Percentiles rank a stretch among this genome's conserved stretches.
phyloP scores from a whole-genome alignment of 2,888 invertebrate species.

The Acleris sparsana region DNA sequence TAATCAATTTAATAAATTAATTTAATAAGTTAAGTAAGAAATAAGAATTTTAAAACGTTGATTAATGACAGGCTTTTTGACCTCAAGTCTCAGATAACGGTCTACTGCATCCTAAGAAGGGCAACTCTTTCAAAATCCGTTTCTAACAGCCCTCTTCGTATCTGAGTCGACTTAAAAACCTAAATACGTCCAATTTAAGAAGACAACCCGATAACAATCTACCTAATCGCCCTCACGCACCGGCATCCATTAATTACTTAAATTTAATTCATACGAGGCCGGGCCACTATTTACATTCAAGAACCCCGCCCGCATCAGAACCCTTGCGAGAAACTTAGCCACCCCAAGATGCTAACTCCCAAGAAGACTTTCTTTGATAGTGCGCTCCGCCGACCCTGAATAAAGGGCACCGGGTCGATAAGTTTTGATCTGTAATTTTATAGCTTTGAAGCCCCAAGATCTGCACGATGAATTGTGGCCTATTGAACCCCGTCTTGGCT shows the following conservation, averaged over 20 bases:
- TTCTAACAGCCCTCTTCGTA: background rate
- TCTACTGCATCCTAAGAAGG: too few relatives aligned
- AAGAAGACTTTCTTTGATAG: constrained; percentile 83
- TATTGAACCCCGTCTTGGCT: constrained; percentile 67
- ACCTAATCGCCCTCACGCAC: constrained; percentile 38
- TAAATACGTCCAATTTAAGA: constrained; percentile 1
- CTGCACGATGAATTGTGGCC: constrained; percentile 68
- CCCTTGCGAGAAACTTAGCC: constrained; percentile 79
- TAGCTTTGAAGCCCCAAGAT: constrained; percentile 77
- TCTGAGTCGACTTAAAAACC: background rate
- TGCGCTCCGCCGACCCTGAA: constrained; percentile 77
- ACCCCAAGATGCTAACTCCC: constrained; percentile 81
- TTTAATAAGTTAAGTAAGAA: too few relatives aligned
- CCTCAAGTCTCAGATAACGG: too few relatives aligned
- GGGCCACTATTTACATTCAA: constrained; percentile 82
- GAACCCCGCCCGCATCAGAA: constrained; percentile 78
- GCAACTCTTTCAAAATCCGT: background rate
- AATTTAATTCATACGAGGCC: constrained; percentile 82
- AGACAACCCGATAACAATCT: constrained; percentile 10
- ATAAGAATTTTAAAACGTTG: too few relatives aligned
- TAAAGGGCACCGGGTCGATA: constrained; percentile 81
- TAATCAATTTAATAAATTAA: too few relatives aligned
- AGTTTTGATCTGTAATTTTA: constrained; percentile 84
- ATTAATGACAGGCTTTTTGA: too few relatives aligned
- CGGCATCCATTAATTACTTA: constrained; percentile 80